These are phyloP conservation scores for Myotis yumanensis DNA, from an alignment of 2,113 vertebrate species.

Conservation along the genomic window DNA sequence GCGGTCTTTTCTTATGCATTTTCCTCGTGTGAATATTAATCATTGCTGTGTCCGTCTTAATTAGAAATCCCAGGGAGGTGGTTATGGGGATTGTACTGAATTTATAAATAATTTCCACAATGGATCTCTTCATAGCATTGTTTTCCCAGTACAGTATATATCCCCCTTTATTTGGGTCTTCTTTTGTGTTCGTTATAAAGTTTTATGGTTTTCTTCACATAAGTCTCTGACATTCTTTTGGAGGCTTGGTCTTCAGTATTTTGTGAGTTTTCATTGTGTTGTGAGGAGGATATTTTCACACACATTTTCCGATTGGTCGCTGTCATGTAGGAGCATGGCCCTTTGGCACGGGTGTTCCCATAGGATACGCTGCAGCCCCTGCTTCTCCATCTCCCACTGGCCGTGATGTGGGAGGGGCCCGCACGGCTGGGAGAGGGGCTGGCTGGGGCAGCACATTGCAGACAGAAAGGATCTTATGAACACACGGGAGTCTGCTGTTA, in stretches of 20 bases:
- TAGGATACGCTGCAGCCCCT: background rate
- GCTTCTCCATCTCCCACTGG: background rate
- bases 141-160: background rate
- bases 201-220: background rate
- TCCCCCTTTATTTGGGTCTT: background rate
- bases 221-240: background rate
- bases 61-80: background rate
- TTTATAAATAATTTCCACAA: background rate
- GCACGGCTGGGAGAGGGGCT: background rate
- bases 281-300: background rate
- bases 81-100: background rate
- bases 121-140: background rate
- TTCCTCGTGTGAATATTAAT: background rate
- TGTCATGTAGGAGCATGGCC: background rate
- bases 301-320: background rate
- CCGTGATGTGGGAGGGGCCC: background rate
- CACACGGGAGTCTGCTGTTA: background rate
- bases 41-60: background rate
- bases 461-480: background rate
- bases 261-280: background rate
- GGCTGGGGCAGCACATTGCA: background rate
- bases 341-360: background rate
- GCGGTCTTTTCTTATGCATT: background rate
- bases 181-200: background rate
- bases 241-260: background rate